Base-by-base conservation (phyloP, 2,888 invertebrate species). In the Mantis religiosa region DNA sequence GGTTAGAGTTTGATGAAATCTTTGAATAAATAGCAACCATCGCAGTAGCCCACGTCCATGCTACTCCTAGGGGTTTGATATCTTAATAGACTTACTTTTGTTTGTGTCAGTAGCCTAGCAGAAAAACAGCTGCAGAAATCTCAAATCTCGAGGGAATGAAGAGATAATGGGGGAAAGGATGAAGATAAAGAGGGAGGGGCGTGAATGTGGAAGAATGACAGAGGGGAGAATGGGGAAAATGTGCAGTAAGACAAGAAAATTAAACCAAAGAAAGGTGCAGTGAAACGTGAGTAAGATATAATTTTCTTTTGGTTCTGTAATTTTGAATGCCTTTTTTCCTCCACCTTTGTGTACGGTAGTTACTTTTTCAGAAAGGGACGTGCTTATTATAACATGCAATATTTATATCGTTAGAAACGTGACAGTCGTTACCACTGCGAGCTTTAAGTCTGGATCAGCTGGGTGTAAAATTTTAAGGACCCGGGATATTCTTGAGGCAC, bases 51-150 rank as follows among this genome's bases (percentile, higher is more conserved):
- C 54, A 20, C 25, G 54, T 71, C 54, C 25, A 6, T 15, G 41
- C 8, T 47, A 27, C 85, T n/a, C 85, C 85, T 47, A n/a, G 47
- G 85, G 85, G 54, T 28, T 47, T 85, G 85, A 85, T 85, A 85
- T 85, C 85, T 85, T 85, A 85, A 85, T 85, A 47, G 47, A 85
- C 85, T n/a, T 28, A 47, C 85, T 85, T 85, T 47, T 47, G 85
- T 85, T 85, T 85, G 47, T 25, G n/a, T 47, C 85, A 71, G 54
- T 71, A 20, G 47, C 28, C 34, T 47, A 12, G 15, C 41, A 34
- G n/a, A n/a, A 84, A 84, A 28, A 15, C 84, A 41, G 84, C 34
- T 84, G 41, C 30, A 83, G 28, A 84, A 41, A 84, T 47, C 85
- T 47, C n/a, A 85, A 14, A 34, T 85, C 47, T 85, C 85, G 34